Evolutionary conservation across 2,888 invertebrate species (phyloP), one percentile per base, ranked within the genome.

Genomic region (Phyllotreta striolata): DNA sequence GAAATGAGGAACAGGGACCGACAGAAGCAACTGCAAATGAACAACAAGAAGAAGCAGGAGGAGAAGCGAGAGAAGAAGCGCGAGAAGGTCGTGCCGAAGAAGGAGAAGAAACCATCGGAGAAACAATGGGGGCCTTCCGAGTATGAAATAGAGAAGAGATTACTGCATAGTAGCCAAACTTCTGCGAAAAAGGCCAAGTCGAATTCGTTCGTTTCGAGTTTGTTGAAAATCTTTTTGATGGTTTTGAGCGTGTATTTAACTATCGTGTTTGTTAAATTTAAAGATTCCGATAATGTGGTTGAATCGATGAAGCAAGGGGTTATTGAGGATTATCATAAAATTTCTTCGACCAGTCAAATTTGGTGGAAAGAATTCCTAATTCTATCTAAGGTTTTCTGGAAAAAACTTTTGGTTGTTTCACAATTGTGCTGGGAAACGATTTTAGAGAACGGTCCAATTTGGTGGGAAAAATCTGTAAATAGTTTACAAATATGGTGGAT

Each of bases 1-100:
- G 70, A 77, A 52, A 77, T 77, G 63, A 74, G 76, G 39, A 76
- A 79, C 49, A 70, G 74, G 58, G 76, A 75, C 35, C 73, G 74
- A 52, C 70, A 72, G 38, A 74, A 74, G 40, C 77, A 77, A 58
- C 55, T 74, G 12, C 75, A 77, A 62, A 55, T 72, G 1, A 74
- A 72, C 51, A 72, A 76, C 58, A 72, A 73, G 40, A 77, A 74
- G 61, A 73, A 74, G 54, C 73, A 75, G 55, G 75, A 76, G 44
- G 74, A 76, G 41, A 74, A 75, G 64, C 73, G 75, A 56, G 57
- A 66, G 9, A 73, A 74, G 63, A 78, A 75, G 58, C 76, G 64
- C 68, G 72, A 67, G 67, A 76, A 70, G 67, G 24, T 24, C 24
- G 24, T 24, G 24, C 4, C 24, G 24, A 69, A 66, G 71, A 76